phyloP scores from a whole-genome alignment of 2,797 vertebrate species.

The Australoheros facetus region DNA sequence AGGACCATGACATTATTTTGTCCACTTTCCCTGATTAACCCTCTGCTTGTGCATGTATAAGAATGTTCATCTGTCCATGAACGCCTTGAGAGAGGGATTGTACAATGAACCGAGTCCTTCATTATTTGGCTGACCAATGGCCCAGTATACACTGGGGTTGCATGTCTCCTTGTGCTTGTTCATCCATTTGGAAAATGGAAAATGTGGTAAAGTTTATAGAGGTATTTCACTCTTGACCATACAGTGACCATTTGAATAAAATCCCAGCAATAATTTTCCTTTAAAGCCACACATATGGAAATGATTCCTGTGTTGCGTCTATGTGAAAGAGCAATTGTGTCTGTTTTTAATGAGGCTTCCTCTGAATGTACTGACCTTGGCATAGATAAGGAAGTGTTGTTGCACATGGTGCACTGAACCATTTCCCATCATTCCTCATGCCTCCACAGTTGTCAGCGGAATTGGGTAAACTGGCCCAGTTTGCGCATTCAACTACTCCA shows the following conservation, averaged over 20 bases:
- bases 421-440: slow-evolving; percentile 22
- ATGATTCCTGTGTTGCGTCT: too few relatives aligned
- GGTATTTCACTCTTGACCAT: too few relatives aligned
- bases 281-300: too few relatives aligned
- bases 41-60: too few relatives aligned
- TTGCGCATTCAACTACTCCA: background rate
- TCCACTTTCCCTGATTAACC: too few relatives aligned
- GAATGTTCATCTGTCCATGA: slow-evolving; percentile 4
- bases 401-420: background rate
- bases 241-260: too few relatives aligned
- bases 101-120: background rate
- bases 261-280: too few relatives aligned
- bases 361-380: background rate
- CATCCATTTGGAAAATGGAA: too few relatives aligned
- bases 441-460: slow-evolving; percentile 28
- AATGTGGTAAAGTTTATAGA: too few relatives aligned
- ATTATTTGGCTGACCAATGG: fast-evolving
- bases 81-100: fast-evolving
- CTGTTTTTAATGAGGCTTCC: background rate
- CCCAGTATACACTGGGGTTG: slow-evolving; percentile 22
- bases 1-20: too few relatives aligned
- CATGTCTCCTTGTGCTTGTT: too few relatives aligned
- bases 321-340: background rate
- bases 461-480: slow-evolving; percentile 7
- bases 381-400: slow-evolving; percentile 21